Evolutionary conservation across 1,140 invertebrate species (phyloP), one percentile per base, ranked within the genome.

Genomic region (Drosophila auraria): DNA sequence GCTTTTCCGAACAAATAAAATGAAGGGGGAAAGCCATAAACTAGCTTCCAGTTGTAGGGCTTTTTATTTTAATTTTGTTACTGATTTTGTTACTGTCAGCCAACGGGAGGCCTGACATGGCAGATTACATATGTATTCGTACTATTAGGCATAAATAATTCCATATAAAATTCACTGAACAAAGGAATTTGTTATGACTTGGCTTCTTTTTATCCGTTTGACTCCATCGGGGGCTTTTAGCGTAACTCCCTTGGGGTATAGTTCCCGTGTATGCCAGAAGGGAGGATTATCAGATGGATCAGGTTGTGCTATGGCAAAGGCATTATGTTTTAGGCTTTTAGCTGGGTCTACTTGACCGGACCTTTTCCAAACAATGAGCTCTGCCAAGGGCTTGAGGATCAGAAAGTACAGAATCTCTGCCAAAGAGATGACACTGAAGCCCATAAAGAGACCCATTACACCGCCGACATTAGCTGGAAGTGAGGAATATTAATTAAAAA

Each of bases 371-470:
- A 64, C 25, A 8, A 89, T 47, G 2, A 89, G 69, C 47, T 92
- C 82, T 0, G 64, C 71, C n/a, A 92, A 53, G 6, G 91, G 91
- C 15, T 95, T 93, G 9, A 97, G 75, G 0, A 95, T 94, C 5
- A 95, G 42, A 81, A 95, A 97, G 91, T 97, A 97, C 0, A 96
- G 25, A 12, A 97, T 93, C 94, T 97, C 96, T 5, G 96, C 94
- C 5, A 95, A 93, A 59, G 96, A 97, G 72, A 97, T 94, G 76
- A 96, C 95, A 89, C 96, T 97, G 87, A 97, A 97, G 2, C 96
- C 96, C 94, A 97, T 94, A 87, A 96, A 97, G 0, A 97, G 93
- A 9, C 96, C 96, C n/a, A 97, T 94, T 23, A 97, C 93, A 11
- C 97, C 97, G 40, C 97, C 96, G 5, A 95, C 95, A 83, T 96